These are phyloP conservation scores for Hemitrygon akajei DNA, from an alignment of 2,797 vertebrate genomes.

Conservation along the genomic window DNA sequence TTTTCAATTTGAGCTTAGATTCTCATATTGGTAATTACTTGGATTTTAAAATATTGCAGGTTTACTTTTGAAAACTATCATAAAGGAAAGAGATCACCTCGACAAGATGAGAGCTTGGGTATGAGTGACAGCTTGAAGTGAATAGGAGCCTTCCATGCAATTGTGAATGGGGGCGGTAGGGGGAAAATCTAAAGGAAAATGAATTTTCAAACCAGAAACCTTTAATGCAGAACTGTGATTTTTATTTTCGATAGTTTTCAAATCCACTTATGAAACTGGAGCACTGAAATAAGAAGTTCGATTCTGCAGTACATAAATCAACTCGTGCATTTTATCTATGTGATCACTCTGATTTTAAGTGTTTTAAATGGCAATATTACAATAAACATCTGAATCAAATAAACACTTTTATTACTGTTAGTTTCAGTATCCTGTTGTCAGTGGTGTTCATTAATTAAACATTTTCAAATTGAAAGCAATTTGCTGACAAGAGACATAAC, in stretches of 20 bases:
- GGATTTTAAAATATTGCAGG: constrained; percentile 33
- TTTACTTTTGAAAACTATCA: constrained; percentile 37
- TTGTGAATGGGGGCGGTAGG: constrained; percentile 12
- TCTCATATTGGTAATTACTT: constrained; percentile 21
- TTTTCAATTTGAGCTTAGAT: constrained; percentile 3
- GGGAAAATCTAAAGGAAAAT: constrained; percentile 30
- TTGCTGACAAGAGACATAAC: not conserved
- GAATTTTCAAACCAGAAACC: constrained; percentile 28
- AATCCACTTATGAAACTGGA: constrained; percentile 33
- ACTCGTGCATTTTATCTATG: not conserved
- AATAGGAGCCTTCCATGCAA: constrained; percentile 15
- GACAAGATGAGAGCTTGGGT: constrained; percentile 4
- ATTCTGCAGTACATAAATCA: not conserved
- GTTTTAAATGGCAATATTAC: constrained; percentile 29
- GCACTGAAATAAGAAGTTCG: constrained; percentile 26
- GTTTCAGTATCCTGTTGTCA: constrained; percentile 6
- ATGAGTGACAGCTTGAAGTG: constrained; percentile 32
- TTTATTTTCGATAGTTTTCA: constrained; percentile 38
- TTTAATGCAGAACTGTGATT: constrained; percentile 24
- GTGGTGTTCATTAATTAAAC: constrained; percentile 5
- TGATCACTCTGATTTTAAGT: constrained; percentile 26
- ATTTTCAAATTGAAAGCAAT: not conserved
- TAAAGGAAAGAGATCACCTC: constrained; percentile 32
- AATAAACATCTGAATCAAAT: constrained; percentile 11
- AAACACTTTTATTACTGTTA: constrained; percentile 12